phyloP scores from a whole-genome alignment of 2,888 invertebrate species.

The Amphipoea oculea region DNA sequence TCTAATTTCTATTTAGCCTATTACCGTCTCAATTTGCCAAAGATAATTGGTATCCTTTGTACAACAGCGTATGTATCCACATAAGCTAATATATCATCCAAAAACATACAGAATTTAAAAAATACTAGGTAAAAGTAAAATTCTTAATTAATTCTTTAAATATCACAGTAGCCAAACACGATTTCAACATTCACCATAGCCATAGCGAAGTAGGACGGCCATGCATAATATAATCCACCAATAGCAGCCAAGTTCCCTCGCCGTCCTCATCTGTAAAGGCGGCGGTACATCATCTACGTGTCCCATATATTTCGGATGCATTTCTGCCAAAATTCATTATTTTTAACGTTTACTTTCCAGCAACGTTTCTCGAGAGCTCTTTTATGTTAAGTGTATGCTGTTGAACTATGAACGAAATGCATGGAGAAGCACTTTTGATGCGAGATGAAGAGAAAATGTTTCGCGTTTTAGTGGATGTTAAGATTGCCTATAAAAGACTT shows the following conservation, averaged over 20 bases:
- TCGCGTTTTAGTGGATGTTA: not conserved
- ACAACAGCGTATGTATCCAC: not conserved
- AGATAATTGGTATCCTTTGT: not conserved
- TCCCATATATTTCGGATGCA: conserved; percentile 66
- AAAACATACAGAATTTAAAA: not conserved
- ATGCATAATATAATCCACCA: conserved; percentile 57
- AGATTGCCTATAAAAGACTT: conserved; percentile 30
- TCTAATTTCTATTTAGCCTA: not conserved
- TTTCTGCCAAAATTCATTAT: conserved; percentile 66
- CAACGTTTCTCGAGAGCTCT: conserved; percentile 48
- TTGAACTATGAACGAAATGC: conserved; percentile 61
- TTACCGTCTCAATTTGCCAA: not conserved
- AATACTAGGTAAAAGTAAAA: not conserved
- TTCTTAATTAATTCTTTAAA: not conserved
- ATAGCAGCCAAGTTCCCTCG: conserved; percentile 54
- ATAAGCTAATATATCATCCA: not conserved
- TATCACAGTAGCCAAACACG: conserved; percentile 5
- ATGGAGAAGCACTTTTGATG: conserved; percentile 48
- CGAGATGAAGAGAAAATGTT: conserved; percentile 31
- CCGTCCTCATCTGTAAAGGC: conserved; percentile 44
- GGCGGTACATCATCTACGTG: conserved; percentile 57
- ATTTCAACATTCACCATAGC: conserved; percentile 16
- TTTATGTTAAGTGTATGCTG: conserved; percentile 54
- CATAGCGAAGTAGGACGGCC: conserved; percentile 38
- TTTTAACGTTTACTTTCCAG: conserved; percentile 59